A percentile compares a stretch with the other conserved stretches of the same genome.
These are phyloP conservation scores for Leptura quadrifasciata DNA, from an alignment of 2,888 invertebrate species.

Conservation along the genomic window DNA sequence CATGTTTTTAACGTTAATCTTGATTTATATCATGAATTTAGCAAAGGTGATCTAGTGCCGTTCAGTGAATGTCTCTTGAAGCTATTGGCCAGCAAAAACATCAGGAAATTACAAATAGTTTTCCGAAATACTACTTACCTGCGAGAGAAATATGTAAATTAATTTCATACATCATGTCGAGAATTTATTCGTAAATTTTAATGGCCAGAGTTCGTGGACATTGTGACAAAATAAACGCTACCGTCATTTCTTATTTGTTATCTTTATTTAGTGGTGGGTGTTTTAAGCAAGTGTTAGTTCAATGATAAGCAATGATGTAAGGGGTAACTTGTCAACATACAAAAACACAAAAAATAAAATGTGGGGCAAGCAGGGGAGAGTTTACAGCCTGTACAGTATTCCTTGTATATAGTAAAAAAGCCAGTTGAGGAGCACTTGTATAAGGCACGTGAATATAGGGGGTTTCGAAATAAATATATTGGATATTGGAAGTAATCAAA, in stretches of 20 bases:
- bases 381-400: conserved; percentile 61
- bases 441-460: conserved; percentile 51
- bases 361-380: conserved; percentile 60
- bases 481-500: conserved; percentile 59
- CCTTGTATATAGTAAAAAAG: conserved; percentile 53
- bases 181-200: not conserved
- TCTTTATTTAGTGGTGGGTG: conserved; percentile 53
- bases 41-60: too few relatives aligned
- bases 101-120: not conserved
- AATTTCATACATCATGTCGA: not conserved
- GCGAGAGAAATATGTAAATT: not conserved
- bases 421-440: conserved; percentile 50
- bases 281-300: conserved; percentile 56
- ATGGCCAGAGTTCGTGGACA: not conserved
- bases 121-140: not conserved
- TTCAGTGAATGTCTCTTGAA: too few relatives aligned
- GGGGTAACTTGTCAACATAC: conserved; percentile 49
- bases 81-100: not conserved
- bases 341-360: conserved; percentile 66
- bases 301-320: conserved; percentile 53
- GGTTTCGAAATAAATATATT: conserved; percentile 50
- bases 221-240: not conserved
- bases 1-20: too few relatives aligned
- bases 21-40: too few relatives aligned
- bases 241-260: conserved; percentile 22